A percentile compares a stretch with the other conserved stretches of the same genome.
These are phyloP conservation scores for Thryonomys swinderianus DNA, from an alignment of 2,113 vertebrate genomes.

Conservation along the genomic window DNA sequence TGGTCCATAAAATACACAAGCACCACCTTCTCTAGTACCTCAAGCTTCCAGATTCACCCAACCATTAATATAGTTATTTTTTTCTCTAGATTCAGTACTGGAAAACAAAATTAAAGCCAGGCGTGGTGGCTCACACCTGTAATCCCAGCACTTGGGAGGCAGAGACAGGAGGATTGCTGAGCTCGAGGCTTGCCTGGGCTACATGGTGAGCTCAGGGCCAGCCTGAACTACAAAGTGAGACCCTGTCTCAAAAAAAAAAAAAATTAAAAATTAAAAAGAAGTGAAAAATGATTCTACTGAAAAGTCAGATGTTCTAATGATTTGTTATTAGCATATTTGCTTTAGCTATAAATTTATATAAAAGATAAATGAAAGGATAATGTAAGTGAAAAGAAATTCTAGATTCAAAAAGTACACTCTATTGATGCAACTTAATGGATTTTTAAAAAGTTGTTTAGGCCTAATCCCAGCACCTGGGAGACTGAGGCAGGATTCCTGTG, in stretches of 20 bases:
- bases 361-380: not conserved
- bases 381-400: not conserved
- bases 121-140: too few relatives aligned
- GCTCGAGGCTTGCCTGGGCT: too few relatives aligned
- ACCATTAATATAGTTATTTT: not conserved
- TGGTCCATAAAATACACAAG: slow-evolving; percentile 80
- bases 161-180: too few relatives aligned
- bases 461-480: too few relatives aligned
- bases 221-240: too few relatives aligned
- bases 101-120: too few relatives aligned
- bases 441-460: not conserved
- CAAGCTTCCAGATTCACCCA: not conserved
- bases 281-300: not conserved
- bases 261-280: not conserved
- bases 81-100: not conserved
- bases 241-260: too few relatives aligned
- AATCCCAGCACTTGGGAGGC: too few relatives aligned
- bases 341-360: not conserved
- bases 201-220: too few relatives aligned
- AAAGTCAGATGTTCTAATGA: not conserved
- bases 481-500: too few relatives aligned
- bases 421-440: not conserved
- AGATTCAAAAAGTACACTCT: not conserved
- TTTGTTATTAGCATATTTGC: not conserved
- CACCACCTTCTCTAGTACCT: not conserved